A percentile compares a stretch with the other conserved stretches of the same genome.
Conservation (phyloP, 2,797 vertebrate genomes). For the Acanthiza pusilla region DNA sequence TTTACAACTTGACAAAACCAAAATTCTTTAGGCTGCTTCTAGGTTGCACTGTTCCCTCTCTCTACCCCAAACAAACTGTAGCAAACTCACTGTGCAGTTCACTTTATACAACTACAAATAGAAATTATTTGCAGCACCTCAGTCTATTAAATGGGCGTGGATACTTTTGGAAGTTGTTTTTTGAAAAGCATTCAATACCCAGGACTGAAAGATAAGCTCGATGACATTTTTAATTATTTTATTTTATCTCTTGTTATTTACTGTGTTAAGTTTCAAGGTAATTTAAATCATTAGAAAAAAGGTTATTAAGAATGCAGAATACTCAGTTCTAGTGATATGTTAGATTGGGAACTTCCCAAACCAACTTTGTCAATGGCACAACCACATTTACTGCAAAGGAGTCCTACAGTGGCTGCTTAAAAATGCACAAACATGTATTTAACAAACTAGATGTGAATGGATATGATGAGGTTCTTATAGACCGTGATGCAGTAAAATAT, state of each 20-base stretch:
- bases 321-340: neutral
- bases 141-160: neutral
- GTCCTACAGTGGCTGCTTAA: neutral
- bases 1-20: conserved; percentile 54
- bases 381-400: neutral
- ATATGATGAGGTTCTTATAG: conserved; percentile 32
- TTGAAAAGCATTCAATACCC: conserved; percentile 23
- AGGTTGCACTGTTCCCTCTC: neutral
- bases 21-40: conserved; percentile 49
- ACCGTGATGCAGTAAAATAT: neutral
- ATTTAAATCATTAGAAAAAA: neutral
- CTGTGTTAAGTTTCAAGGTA: neutral
- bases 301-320: neutral
- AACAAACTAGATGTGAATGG: conserved; percentile 43
- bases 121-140: conserved; percentile 26
- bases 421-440: conserved; percentile 47
- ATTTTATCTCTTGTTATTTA: neutral
- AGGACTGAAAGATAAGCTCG: neutral
- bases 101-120: conserved; percentile 42
- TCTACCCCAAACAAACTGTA: conserved; percentile 15
- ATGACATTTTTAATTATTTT: neutral
- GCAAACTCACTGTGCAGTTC: neutral
- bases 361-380: neutral
- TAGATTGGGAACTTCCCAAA: conserved; percentile 17
- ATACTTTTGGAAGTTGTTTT: conserved; percentile 3